A percentile compares a stretch with the other conserved stretches of the same genome.
Conservation (phyloP, 2,113 vertebrate species). For the Thermophis baileyi region DNA sequence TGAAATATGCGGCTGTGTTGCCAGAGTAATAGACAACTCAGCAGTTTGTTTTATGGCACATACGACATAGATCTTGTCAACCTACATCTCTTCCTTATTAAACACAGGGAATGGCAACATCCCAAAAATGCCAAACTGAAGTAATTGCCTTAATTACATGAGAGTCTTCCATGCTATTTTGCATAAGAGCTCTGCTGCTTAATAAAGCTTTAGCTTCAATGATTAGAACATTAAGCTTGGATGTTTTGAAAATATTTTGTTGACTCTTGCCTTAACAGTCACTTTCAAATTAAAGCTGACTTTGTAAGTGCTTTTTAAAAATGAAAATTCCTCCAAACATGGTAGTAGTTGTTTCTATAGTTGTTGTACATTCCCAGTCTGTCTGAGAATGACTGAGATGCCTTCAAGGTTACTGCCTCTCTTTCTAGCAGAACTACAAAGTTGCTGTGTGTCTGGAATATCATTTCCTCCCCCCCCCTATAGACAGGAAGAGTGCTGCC, state of each 20-base stretch:
- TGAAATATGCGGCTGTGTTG: neutral
- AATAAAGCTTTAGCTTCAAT: neutral
- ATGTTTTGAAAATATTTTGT: neutral
- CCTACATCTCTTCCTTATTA: neutral
- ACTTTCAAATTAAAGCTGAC: neutral
- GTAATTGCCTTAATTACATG: conserved; percentile 25
- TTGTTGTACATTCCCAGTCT: neutral
- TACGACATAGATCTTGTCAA: conserved; percentile 7
- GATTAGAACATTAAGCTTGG: neutral
- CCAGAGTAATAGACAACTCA: neutral
- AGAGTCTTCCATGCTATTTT: conserved; percentile 10
- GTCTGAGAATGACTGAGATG: neutral
- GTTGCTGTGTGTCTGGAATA: neutral
- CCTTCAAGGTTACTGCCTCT: neutral
- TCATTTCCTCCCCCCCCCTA: neutral
- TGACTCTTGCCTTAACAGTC: neutral
- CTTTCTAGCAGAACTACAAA: neutral
- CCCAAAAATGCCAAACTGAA: conserved; percentile 19
- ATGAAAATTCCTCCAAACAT: neutral
- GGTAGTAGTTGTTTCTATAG: neutral
- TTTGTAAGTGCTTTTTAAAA: neutral
- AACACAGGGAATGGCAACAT: conserved; percentile 11
- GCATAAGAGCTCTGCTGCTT: neutral
- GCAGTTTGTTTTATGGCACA: neutral
- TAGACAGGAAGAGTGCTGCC: neutral